Evolutionary conservation across 2,113 vertebrate species (phyloP), one percentile per base, ranked within the genome.

Genomic region (Microcebus murinus): DNA sequence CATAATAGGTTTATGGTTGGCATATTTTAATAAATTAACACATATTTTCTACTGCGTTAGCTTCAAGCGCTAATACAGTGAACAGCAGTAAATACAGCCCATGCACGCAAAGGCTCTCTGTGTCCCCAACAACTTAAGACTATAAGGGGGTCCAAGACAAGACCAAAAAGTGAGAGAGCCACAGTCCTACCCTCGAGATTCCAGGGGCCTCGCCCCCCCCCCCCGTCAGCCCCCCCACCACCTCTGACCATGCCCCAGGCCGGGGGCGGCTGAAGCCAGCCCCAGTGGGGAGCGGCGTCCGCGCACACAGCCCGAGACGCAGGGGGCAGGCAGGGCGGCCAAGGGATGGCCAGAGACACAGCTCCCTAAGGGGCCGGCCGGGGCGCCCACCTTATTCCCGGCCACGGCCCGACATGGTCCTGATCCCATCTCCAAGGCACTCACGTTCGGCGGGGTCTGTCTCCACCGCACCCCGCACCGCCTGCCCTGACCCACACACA

Each of bases 151-250:
- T 29, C 79, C 0, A 0, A n/a, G 73, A 29, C 3, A 20, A 20
- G 42, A 3, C 59, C 29, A 25, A 61, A 39, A 27, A 57, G 20
- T 20, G 52, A 25, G 65, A 71, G 76, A 50, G 9, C 42, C 27
- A 0, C n/a, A 1, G 0, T 31, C n/a, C 55, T 0, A 2, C 31
- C 23, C 57, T 4, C 1, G 39, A 11, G n/a, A 42, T 12, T 1
- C 77, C 0, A 63, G 61, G 61, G 61, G 61, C 61, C 25, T 29
- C 10, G 11, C n/a, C n/a, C n/a, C n/a, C n/a, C n/a, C 59, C 59
- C 61, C 61, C 27, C 0, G 70, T 67, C 63, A 57, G 93, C 27
- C 21, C 2, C 8, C 4, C 2, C 2, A 6, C 48, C 20, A 45
- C 36, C 50, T 45, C 10, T 1, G 20, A 42, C 45, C 87, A 1